A percentile compares a stretch with the other conserved stretches of the same genome.
These are phyloP conservation scores for Chaetorhynchus papuensis DNA, from an alignment of 2,113 vertebrate species.

Conservation along the genomic window DNA sequence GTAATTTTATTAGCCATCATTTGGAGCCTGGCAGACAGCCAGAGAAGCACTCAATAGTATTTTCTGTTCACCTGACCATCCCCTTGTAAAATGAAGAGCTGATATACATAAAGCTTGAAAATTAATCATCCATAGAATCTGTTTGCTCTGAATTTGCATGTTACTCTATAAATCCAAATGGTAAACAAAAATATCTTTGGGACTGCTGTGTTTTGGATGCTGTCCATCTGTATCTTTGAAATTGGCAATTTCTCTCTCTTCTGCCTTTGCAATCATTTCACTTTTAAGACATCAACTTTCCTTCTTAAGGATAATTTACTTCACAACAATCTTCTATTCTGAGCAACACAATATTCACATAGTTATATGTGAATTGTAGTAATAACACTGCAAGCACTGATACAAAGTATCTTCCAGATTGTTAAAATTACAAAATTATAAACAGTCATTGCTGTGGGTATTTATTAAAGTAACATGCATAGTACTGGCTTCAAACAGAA, in stretches of 20 bases:
- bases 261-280: background rate
- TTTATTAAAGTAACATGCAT: background rate
- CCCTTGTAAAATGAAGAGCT: background rate
- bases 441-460: background rate
- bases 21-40: background rate
- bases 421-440: background rate
- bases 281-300: background rate
- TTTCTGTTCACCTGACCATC: background rate
- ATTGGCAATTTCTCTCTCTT: background rate
- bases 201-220: background rate
- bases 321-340: background rate
- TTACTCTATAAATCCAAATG: background rate
- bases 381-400: background rate
- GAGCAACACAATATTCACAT: background rate
- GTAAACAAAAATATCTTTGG: background rate
- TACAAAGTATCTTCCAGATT: background rate
- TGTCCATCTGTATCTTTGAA: background rate
- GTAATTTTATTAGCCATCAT: background rate
- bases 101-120: background rate
- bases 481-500: background rate
- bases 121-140: background rate
- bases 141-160: background rate
- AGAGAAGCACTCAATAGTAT: constrained; percentile 16
- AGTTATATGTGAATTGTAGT: background rate
- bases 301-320: background rate